Conservation (phyloP, 2,888 invertebrate species). For the Atethmia centrago region DNA sequence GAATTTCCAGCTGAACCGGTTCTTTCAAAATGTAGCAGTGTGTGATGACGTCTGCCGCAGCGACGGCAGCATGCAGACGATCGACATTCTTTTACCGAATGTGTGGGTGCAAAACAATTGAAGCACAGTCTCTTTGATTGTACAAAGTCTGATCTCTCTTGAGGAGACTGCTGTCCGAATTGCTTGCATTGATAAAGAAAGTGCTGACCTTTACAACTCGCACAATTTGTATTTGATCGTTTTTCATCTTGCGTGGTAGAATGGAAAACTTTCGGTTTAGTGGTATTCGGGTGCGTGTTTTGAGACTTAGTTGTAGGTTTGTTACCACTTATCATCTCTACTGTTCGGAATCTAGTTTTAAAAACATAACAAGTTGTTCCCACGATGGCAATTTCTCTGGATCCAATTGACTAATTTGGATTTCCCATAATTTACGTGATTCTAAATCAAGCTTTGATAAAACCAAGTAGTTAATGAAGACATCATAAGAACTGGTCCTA, state of each 20-base stretch:
- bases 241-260: background rate
- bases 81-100: background rate
- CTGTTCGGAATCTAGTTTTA: background rate
- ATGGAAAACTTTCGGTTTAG: background rate
- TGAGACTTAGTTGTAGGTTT: background rate
- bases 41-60: background rate
- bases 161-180: too few species aligned
- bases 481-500: too few species aligned
- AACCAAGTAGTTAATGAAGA: too few species aligned
- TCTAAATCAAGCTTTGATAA: too few species aligned
- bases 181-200: too few species aligned
- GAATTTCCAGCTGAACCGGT: background rate
- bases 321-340: background rate
- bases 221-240: background rate
- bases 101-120: background rate
- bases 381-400: too few species aligned
- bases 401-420: too few species aligned
- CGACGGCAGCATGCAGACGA: background rate
- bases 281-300: background rate
- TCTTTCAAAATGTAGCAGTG: background rate
- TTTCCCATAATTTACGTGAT: too few species aligned
- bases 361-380: too few species aligned
- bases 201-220: too few species aligned
- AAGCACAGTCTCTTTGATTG: background rate
- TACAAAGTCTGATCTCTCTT: background rate